Percentiles rank a stretch among this genome's conserved stretches.
Conservation (phyloP, 2,113 vertebrate genomes). For the Cervus canadensis region DNA sequence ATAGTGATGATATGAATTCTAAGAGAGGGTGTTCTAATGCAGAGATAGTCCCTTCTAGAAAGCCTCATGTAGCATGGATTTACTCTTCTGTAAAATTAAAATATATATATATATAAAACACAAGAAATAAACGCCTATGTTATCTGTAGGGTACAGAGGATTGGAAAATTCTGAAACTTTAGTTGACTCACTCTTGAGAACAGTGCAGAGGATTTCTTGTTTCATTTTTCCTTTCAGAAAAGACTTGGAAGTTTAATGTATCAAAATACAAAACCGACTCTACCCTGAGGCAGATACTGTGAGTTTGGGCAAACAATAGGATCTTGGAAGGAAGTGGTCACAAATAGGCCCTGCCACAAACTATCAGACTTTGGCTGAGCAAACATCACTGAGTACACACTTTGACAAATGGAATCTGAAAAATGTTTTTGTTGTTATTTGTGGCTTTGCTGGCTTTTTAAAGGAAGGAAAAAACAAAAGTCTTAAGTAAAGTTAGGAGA, state of each 20-base stretch:
- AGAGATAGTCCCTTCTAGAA: background rate
- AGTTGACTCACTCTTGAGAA: background rate
- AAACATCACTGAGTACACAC: background rate
- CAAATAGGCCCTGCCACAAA: background rate
- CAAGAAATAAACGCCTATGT: background rate
- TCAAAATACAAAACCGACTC: background rate
- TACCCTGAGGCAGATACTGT: background rate
- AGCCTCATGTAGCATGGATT: background rate
- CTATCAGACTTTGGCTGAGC: background rate
- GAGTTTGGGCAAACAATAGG: background rate
- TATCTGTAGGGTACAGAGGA: background rate
- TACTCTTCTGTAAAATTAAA: background rate
- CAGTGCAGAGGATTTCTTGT: background rate
- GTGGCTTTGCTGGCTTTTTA: background rate
- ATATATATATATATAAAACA: background rate
- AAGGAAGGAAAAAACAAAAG: background rate
- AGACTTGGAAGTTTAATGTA: background rate
- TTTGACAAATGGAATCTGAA: background rate
- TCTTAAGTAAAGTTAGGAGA: background rate
- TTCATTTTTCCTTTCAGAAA: background rate
- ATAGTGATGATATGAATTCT: background rate
- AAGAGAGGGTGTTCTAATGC: background rate
- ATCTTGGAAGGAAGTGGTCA: background rate
- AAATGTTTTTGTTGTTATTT: background rate
- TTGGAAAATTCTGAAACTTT: background rate